Conservation (phyloP, 2,113 vertebrate genomes). For the Geococcyx californianus region DNA sequence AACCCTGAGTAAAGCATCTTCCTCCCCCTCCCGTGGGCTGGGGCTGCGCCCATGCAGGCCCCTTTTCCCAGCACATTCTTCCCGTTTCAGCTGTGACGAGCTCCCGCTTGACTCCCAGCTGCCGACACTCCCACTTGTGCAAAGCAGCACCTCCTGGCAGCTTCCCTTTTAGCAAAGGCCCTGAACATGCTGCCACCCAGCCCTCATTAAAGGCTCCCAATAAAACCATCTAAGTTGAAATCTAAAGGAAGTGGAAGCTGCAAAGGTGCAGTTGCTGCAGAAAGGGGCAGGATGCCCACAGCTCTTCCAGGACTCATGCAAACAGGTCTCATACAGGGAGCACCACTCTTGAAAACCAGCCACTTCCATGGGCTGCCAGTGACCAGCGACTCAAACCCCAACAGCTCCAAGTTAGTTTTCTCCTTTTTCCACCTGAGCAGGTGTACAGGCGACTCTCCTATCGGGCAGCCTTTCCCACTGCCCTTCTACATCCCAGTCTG, state of each 20-base stretch:
- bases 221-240: not conserved
- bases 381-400: not conserved
- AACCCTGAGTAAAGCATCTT: not conserved
- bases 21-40: not conserved
- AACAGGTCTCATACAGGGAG: not conserved
- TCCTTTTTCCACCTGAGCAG: not conserved
- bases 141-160: not conserved
- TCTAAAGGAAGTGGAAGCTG: no score
- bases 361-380: not conserved
- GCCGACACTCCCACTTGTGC: not conserved
- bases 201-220: not conserved
- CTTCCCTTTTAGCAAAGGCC: not conserved
- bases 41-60: not conserved
- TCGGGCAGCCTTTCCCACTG: not conserved
- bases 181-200: not conserved
- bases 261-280: not conserved
- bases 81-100: constrained; percentile 1
- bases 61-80: constrained; percentile 16
- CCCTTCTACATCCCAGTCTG: not conserved
- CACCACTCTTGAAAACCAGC: not conserved
- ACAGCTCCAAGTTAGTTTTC: not conserved
- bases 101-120: constrained; percentile 30
- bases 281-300: not conserved
- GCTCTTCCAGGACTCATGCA: not conserved
- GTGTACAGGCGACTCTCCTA: accelerated